These are phyloP conservation scores for Macrophya annulata DNA, from an alignment of 2,888 invertebrate genomes.

Conservation along the genomic window DNA sequence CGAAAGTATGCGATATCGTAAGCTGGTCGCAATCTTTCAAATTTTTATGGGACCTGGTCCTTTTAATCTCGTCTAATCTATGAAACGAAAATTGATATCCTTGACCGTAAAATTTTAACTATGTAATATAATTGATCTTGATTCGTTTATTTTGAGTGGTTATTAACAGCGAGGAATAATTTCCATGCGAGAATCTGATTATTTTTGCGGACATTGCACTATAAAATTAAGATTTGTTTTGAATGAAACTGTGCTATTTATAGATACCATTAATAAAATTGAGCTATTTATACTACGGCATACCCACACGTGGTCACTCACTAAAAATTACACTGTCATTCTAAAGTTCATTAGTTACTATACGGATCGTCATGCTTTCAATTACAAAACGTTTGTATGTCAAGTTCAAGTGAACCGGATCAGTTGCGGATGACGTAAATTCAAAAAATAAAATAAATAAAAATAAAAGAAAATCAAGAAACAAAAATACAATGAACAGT, in stretches of 20 bases:
- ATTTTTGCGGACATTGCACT: conserved; percentile 29
- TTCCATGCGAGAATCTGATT: neutral
- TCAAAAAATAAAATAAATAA: neutral
- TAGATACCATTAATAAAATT: conserved; percentile 54
- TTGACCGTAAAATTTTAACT: neutral
- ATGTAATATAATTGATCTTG: neutral
- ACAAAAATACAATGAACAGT: neutral
- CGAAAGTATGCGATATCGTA: neutral
- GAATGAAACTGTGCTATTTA: conserved; percentile 48
- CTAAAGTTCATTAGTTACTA: conserved; percentile 54
- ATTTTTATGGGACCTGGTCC: neutral
- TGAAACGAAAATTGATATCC: neutral
- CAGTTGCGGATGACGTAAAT: conserved; percentile 14
- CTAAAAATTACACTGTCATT: conserved; percentile 57
- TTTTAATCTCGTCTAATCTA: neutral
- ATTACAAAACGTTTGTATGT: conserved; percentile 50
- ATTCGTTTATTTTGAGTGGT: neutral
- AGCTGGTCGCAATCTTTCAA: neutral
- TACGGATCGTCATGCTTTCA: conserved; percentile 51
- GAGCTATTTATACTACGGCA: conserved; percentile 53
- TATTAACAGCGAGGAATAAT: neutral
- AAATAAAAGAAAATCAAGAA: no score
- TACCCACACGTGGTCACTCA: conserved; percentile 47
- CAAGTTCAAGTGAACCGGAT: conserved; percentile 44
- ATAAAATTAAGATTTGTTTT: conserved; percentile 45